phyloP scores from a whole-genome alignment of 2,888 invertebrate species.

The Coelinius sp. region DNA sequence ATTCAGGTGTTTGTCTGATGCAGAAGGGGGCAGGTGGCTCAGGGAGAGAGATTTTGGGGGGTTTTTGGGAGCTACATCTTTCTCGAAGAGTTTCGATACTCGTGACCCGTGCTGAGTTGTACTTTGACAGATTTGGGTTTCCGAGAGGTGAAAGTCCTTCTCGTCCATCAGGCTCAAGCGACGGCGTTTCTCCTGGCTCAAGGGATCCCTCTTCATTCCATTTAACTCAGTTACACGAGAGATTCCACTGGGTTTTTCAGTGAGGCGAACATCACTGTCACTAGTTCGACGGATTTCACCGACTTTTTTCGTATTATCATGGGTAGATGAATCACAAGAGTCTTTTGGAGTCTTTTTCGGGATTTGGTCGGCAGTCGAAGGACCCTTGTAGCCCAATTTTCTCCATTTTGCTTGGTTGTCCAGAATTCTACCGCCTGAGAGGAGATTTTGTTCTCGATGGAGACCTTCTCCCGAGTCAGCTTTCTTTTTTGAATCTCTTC shows the following conservation, averaged over 20 bases:
- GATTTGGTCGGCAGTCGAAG: slow-evolving; percentile 52
- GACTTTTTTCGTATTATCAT: slow-evolving; percentile 68
- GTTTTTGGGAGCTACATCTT: not conserved
- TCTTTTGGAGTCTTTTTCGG: slow-evolving; percentile 69
- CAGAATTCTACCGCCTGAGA: slow-evolving; percentile 69
- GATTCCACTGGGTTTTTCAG: slow-evolving; percentile 57
- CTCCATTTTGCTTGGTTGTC: slow-evolving; percentile 68
- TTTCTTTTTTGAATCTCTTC: slow-evolving; percentile 76
- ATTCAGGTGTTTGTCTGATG: not conserved
- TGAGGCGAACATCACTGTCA: slow-evolving; percentile 69
- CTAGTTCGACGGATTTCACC: slow-evolving; percentile 72
- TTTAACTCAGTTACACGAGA: slow-evolving; percentile 72
- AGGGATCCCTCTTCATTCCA: slow-evolving; percentile 72
- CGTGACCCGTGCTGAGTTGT: slow-evolving; percentile 52
- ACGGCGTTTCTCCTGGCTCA: slow-evolving; percentile 77
- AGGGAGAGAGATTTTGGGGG: not conserved
- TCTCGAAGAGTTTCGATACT: slow-evolving; percentile 28
- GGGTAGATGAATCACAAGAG: slow-evolving; percentile 67
- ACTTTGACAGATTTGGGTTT: slow-evolving; percentile 58
- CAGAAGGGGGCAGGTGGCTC: slow-evolving; percentile 15
- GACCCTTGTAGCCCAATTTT: slow-evolving; percentile 64
- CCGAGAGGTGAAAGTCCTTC: slow-evolving; percentile 67
- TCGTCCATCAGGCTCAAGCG: slow-evolving; percentile 72
- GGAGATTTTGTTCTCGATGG: slow-evolving; percentile 70
- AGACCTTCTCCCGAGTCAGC: slow-evolving; percentile 74